Evolutionary conservation across 2,113 vertebrate genomes (phyloP), one percentile per base, ranked within the genome.

Genomic region (Oryzias javanicus): DNA sequence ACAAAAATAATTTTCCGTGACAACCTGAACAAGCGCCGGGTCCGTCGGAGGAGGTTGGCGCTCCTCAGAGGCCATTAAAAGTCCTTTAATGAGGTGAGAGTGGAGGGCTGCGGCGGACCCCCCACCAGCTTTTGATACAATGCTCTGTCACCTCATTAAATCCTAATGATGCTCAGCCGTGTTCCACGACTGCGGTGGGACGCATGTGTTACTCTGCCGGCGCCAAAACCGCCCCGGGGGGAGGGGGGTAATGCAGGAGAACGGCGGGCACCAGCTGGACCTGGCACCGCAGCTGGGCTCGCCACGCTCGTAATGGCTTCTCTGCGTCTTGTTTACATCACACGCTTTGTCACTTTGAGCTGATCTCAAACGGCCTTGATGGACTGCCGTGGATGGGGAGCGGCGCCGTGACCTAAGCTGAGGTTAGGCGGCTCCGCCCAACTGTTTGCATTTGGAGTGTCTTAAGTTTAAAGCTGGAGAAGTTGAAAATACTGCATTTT

Each of bases 51-150:
- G 66, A 63, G 62, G 70, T 68, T 49, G 45, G 64, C 24, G 60
- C 65, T 82, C 76, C 78, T 85, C 74, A 53, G 74, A 78, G 84
- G 59, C 79, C 66, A 87, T 89, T 89, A 88, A 87, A 82, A 85
- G 76, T 69, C 5, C 79, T 89, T 87, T 89, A 90, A 90, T 90
- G 86, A 86, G 75, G 49, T 42, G 68, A 79, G 64, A 83, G 82
- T 79, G 76, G 61, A 73, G 71, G 51, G 49, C 72, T 55, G 72
- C 51, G 17, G 74, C n/a, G 8, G 74, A 74, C 73, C 81, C 74
- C 83, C 81, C 15, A 41, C 73, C 17, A 51, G 27, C 53, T 66
- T 75, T 64, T 78, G 64, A 82, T 82, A 86, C 83, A 86, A 88
- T 83, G 81, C 66, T 13, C 76, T 70, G 78, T 83, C 76, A 67